phyloP scores from a whole-genome alignment of 1,140 invertebrate genomes.

The Hycleus cichorii region DNA sequence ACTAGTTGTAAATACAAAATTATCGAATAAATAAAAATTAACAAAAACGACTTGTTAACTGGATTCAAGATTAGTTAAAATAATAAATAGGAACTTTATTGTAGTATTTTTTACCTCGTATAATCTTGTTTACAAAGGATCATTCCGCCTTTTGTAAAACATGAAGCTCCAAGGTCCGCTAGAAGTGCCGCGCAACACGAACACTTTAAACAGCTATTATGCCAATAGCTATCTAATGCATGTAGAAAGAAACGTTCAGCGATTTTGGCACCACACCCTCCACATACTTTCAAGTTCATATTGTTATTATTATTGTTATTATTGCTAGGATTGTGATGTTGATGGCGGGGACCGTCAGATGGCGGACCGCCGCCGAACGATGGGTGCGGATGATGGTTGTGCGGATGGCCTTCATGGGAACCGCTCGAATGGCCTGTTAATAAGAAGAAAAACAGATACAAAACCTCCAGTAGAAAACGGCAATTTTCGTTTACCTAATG shows the following conservation, averaged over 20 bases:
- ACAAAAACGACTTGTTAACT: too few species aligned
- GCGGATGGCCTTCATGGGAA: conserved; percentile 30
- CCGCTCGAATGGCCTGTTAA: conserved; percentile 33
- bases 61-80: too few species aligned
- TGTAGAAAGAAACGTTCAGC: conserved; percentile 80
- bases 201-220: conserved; percentile 88
- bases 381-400: conserved; percentile 37
- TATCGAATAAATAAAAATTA: too few species aligned
- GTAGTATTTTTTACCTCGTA: conserved; percentile 58
- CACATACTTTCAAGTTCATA: conserved; percentile 55
- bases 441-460: conserved; percentile 4
- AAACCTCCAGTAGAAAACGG: neutral
- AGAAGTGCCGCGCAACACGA: conserved; percentile 76
- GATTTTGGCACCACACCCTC: conserved; percentile 69
- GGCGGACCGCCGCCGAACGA: conserved; percentile 32
- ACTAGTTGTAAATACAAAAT: too few species aligned
- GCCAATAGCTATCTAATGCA: conserved; percentile 89
- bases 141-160: conserved; percentile 86
- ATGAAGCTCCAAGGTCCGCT: conserved; percentile 81
- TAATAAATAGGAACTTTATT: too few species aligned
- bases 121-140: conserved; percentile 92
- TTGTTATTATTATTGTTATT: conserved; percentile 51
- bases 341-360: conserved; percentile 43
- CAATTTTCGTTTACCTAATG: conserved; percentile 29
- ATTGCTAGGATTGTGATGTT: conserved; percentile 44